A percentile compares a stretch with the other conserved stretches of the same genome.
phyloP scores from a whole-genome alignment of 2,113 vertebrate species.

The Tiliqua scincoides region DNA sequence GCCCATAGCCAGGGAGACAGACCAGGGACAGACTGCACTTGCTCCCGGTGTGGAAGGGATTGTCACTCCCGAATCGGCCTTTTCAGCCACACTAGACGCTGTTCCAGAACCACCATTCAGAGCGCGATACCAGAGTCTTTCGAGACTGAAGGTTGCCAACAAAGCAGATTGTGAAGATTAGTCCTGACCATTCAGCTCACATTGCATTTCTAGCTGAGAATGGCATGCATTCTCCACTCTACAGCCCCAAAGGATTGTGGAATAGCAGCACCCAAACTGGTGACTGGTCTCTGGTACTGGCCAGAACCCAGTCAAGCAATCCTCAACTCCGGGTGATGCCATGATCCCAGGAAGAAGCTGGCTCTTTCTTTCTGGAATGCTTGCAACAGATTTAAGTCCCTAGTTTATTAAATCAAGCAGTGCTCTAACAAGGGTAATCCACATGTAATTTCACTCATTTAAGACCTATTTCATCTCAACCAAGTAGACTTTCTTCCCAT shows the following conservation, averaged over 20 bases:
- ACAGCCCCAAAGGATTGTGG: background rate
- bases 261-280: background rate
- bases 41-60: no score
- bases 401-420: conserved; percentile 60
- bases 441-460: conserved; percentile 63
- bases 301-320: background rate
- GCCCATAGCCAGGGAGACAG: no score
- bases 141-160: no score
- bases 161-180: background rate
- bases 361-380: conserved; percentile 33
- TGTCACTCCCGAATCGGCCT: no score
- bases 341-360: background rate
- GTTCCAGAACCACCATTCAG: no score
- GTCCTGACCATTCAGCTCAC: background rate
- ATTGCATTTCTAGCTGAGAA: background rate
- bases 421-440: conserved; percentile 51
- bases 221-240: no score
- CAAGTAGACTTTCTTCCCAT: conserved; percentile 61
- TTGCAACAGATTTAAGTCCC: conserved; percentile 52
- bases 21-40: no score
- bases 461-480: conserved; percentile 64
- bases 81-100: no score
- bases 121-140: no score
- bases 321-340: background rate
- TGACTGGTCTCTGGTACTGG: background rate